Base-by-base conservation (phyloP, 2,888 invertebrate genomes). In the Hyppa rectilinea region DNA sequence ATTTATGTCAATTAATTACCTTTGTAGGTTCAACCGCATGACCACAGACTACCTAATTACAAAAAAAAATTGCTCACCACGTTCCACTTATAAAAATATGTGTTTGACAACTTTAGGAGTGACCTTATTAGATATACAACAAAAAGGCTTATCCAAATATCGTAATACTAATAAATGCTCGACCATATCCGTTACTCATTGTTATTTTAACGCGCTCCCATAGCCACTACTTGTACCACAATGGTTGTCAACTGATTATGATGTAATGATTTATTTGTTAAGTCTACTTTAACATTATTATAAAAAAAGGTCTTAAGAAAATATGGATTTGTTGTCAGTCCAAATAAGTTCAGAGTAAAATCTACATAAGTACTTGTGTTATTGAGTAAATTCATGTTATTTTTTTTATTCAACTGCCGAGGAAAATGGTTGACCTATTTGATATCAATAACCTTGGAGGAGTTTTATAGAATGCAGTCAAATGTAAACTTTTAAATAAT, bases 81-180 rank as follows among this genome's bases (percentile, higher is more conserved):
- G 20, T 60, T 49, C 40, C 7, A 50, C n/a, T 43, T 23, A 36
- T 6, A 26, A 40, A 63, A 36, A 52, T 9, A 31, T 45, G 6
- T 75, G 61, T 65, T 38, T 45, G 69, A 62, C 59, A 70, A 69
- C 63, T 65, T 75, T 69, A 59, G 17, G 36, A 80, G 60, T 53
- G 56, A 75, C 76, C 47, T 70, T 78, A 69, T 66, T 70, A 59
- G 34, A 9, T 29, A 59, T 12, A 70, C 59, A 75, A 58, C 29
- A 53, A 69, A 69, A 49, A 70, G 23, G 38, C 47, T 47, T 80
- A 58, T 38, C 59, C 36, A 71, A 81, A 81, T 56, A 76, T 67
- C 23, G 23, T 26, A 45, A 59, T 23, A 74, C 26, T 10, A 38
- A 59, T 59, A 79, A 65, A 66, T 59, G 40, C 2, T 60, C 49